Evolutionary conservation across 2,113 vertebrate genomes (phyloP).

Genomic region (Plecturocebus donacophilus): DNA sequence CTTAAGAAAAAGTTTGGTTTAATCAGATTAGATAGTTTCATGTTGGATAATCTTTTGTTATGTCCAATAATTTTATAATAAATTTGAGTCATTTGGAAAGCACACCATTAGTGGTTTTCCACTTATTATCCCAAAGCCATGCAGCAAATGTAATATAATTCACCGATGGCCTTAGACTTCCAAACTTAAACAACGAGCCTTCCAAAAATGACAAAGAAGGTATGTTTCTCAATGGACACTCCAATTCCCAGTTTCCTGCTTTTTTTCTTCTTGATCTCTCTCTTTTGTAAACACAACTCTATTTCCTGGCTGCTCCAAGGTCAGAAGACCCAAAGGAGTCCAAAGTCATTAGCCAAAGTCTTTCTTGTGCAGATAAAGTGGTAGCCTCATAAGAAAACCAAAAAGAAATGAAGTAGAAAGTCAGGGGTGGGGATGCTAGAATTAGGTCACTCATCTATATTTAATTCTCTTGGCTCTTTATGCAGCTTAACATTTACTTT

Average conservation of each 20-base stretch:
- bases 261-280: background rate
- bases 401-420: background rate
- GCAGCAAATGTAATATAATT: background rate
- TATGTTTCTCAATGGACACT: background rate
- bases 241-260: background rate
- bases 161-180: background rate
- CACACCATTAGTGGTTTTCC: background rate
- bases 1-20: background rate
- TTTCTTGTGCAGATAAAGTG: background rate
- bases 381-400: background rate
- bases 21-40: background rate
- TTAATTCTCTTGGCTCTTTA: conserved; percentile 48
- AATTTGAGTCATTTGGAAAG: conserved; percentile 20
- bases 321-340: background rate
- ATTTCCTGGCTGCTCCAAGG: background rate
- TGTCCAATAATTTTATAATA: conserved; percentile 26
- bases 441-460: conserved; percentile 6
- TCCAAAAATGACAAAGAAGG: background rate
- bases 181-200: background rate
- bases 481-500: conserved; percentile 46
- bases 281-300: background rate
- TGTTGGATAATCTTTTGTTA: conserved; percentile 11
- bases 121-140: background rate
- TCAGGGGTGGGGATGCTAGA: background rate
- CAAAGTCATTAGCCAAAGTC: conserved; percentile 23